These are phyloP conservation scores for Xanthorhoe spadicearia DNA, from an alignment of 2,888 invertebrate genomes.

Conservation along the genomic window DNA sequence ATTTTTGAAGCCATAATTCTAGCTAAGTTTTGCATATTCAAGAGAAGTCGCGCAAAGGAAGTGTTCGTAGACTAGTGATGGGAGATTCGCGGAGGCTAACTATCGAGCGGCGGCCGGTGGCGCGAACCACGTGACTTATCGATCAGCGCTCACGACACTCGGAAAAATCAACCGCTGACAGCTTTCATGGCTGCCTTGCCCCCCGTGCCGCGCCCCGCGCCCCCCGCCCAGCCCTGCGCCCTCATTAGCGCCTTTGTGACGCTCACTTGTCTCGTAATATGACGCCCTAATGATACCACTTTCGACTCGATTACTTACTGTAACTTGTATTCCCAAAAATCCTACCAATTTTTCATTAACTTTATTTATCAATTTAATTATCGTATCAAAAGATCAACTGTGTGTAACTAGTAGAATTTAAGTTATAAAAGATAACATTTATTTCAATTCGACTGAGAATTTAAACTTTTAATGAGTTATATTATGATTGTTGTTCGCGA, in stretches of 20 bases:
- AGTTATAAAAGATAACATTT: neutral
- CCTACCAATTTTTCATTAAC: neutral
- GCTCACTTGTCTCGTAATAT: constrained; percentile 81
- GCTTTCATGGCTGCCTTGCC: constrained; percentile 73
- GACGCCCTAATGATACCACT: constrained; percentile 79
- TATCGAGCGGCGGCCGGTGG: constrained; percentile 69
- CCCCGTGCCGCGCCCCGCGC: constrained; percentile 45
- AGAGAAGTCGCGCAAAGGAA: constrained; percentile 38
- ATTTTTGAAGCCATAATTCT: neutral
- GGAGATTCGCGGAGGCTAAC: constrained; percentile 79
- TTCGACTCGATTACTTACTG: constrained; percentile 68
- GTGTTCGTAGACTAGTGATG: constrained; percentile 64
- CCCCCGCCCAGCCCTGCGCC: constrained; percentile 61
- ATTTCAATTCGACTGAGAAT: constrained; percentile 23
- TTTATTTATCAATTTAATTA: neutral
- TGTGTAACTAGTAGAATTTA: neutral
- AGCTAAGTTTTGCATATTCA: neutral
- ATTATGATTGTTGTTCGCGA: constrained; percentile 34
- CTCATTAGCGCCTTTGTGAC: constrained; percentile 84
- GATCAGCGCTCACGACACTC: constrained; percentile 84
- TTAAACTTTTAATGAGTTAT: constrained; percentile 40
- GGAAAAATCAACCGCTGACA: constrained; percentile 85
- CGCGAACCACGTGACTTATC: constrained; percentile 82
- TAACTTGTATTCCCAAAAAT: constrained; percentile 10
- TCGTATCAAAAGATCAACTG: neutral